A percentile compares a stretch with the other conserved stretches of the same genome.
Evolutionary conservation across 2,888 invertebrate genomes (phyloP).

Genomic region (Drosophila siamana): DNA sequence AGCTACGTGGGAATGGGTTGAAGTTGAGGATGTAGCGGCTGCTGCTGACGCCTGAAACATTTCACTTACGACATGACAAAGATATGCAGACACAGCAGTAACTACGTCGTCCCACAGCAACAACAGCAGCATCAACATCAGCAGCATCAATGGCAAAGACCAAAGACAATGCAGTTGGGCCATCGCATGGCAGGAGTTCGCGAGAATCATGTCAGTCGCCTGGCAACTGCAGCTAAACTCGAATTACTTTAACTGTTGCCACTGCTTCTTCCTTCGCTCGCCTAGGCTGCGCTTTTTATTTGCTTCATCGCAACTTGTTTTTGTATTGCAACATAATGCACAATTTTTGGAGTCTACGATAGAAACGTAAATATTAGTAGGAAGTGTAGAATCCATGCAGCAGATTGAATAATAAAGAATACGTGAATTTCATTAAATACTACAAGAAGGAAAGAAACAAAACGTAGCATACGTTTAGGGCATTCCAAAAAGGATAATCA

Average conservation of each 20-base stretch:
- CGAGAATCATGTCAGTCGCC: slow-evolving; percentile 51
- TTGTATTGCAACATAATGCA: too few relatives aligned
- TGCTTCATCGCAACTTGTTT: too few relatives aligned
- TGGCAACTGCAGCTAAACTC: slow-evolving; percentile 32
- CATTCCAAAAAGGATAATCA: too few relatives aligned
- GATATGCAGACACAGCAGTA: slow-evolving; percentile 58
- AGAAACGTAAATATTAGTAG: too few relatives aligned
- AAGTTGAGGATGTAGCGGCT: slow-evolving; percentile 56
- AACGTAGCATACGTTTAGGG: too few relatives aligned
- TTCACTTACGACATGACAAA: slow-evolving; percentile 71
- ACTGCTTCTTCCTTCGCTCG: too few relatives aligned
- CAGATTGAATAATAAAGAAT: too few relatives aligned
- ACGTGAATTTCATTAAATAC: too few relatives aligned
- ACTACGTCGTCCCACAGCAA: slow-evolving; percentile 22
- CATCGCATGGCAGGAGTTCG: slow-evolving; percentile 32
- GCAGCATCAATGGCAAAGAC: slow-evolving; percentile 45
- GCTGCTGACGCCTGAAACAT: slow-evolving; percentile 75
- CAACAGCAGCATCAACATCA: slow-evolving; percentile 18
- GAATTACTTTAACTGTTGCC: slow-evolving; percentile 7
- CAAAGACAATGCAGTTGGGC: slow-evolving; percentile 61
- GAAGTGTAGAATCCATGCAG: too few relatives aligned
- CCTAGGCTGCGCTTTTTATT: too few relatives aligned
- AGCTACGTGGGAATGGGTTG: slow-evolving; percentile 21
- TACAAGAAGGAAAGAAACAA: too few relatives aligned
- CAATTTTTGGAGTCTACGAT: too few relatives aligned